phyloP scores from a whole-genome alignment of 2,888 invertebrate species.

The Harpalus rubripes region DNA sequence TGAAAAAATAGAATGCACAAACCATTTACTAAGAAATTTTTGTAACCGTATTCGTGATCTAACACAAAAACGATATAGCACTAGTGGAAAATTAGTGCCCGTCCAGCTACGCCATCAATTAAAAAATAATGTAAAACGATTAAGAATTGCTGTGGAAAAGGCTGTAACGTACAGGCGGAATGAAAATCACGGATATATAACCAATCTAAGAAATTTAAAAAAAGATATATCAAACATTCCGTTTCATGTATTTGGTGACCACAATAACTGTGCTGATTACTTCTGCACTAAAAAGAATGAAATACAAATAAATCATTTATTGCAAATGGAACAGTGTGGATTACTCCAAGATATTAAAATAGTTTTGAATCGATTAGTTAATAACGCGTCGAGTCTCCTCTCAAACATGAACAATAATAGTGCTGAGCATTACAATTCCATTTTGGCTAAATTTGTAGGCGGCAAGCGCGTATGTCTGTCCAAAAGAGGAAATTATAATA shows the following conservation, averaged over 20 bases:
- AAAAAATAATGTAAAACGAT: not conserved
- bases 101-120: not conserved
- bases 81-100: not conserved
- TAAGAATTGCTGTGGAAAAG: no score
- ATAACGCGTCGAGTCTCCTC: no score
- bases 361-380: no score
- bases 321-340: constrained; percentile 11
- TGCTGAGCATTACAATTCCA: no score
- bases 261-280: not conserved
- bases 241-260: constrained; percentile 3
- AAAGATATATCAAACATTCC: not conserved
- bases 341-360: not conserved
- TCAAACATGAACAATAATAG: no score
- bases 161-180: not conserved
- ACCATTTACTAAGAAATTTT: constrained; percentile 13
- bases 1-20: not conserved
- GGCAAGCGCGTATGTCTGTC: no score
- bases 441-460: no score
- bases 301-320: not conserved
- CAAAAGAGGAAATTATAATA: no score
- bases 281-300: constrained; percentile 10
- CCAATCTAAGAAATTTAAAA: not conserved
- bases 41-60: not conserved
- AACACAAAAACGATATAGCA: constrained; percentile 15
- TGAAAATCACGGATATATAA: not conserved